Conservation (phyloP, 2,888 invertebrate genomes). For the Dolomedes plantarius region DNA sequence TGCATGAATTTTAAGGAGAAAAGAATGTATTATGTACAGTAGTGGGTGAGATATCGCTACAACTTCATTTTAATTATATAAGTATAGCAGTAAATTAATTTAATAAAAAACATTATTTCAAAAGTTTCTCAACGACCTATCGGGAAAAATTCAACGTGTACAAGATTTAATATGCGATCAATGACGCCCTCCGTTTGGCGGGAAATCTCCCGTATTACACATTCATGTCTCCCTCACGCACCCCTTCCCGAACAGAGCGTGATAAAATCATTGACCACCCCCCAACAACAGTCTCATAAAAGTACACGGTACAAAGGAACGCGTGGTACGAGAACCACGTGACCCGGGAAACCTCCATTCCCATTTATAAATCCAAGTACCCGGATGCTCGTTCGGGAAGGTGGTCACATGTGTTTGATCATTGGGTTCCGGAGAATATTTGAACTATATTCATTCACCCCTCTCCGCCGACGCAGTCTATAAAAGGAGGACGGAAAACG, state of each 20-base stretch:
- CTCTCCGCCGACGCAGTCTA: background rate
- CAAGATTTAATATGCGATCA: no score
- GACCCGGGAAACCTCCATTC: background rate
- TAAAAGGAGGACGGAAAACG: background rate
- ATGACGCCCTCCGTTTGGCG: no score
- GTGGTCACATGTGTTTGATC: constrained; percentile 6
- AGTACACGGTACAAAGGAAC: background rate
- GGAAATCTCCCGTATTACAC: no score
- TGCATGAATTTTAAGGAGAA: no score
- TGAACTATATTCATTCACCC: background rate
- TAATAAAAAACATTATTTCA: no score
- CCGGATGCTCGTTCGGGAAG: background rate
- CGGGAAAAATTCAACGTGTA: no score
- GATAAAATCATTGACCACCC: constrained; percentile 5
- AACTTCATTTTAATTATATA: no score
- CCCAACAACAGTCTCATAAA: background rate
- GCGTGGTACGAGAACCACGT: background rate
- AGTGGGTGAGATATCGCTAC: no score
- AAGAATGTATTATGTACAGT: no score
- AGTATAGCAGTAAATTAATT: no score
- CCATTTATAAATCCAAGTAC: background rate
- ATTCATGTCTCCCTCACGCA: background rate
- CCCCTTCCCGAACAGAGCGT: background rate
- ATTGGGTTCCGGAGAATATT: constrained; percentile 12
- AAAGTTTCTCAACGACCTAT: no score